Conservation (phyloP, 2,113 vertebrate genomes). For the Crotalus horridus region DNA sequence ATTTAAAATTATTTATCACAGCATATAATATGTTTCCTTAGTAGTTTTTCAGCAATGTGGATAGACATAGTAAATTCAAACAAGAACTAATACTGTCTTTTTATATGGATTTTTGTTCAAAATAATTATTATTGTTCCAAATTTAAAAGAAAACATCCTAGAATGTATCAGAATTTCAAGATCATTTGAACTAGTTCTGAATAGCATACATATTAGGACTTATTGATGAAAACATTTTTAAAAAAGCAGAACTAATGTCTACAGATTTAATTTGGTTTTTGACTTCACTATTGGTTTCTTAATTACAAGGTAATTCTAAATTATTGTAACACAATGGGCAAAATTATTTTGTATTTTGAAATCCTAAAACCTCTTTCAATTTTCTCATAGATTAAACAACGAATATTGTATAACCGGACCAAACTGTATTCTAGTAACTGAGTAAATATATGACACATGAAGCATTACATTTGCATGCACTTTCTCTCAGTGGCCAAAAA, state of each 20-base stretch:
- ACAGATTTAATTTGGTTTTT: neutral
- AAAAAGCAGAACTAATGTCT: neutral
- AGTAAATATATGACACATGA: neutral
- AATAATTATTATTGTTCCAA: neutral
- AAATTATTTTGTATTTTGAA: neutral
- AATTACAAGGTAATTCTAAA: neutral
- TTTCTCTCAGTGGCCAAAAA: neutral
- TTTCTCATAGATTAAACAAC: neutral
- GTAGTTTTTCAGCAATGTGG: neutral
- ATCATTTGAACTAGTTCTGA: neutral
- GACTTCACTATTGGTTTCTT: neutral
- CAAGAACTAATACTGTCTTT: neutral
- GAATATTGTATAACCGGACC: neutral
- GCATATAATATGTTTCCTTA: neutral
- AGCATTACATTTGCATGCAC: neutral
- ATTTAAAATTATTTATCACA: neutral
- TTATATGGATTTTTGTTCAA: neutral
- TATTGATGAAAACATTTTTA: neutral
- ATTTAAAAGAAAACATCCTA: neutral
- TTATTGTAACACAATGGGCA: too few species aligned
- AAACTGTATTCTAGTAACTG: neutral
- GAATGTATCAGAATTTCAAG: neutral
- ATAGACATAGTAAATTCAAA: neutral
- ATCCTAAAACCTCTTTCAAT: neutral
- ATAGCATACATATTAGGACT: neutral